Evolutionary conservation across 2,113 vertebrate species (phyloP), one percentile per base, ranked within the genome.

Genomic region (Neotoma lepida): DNA sequence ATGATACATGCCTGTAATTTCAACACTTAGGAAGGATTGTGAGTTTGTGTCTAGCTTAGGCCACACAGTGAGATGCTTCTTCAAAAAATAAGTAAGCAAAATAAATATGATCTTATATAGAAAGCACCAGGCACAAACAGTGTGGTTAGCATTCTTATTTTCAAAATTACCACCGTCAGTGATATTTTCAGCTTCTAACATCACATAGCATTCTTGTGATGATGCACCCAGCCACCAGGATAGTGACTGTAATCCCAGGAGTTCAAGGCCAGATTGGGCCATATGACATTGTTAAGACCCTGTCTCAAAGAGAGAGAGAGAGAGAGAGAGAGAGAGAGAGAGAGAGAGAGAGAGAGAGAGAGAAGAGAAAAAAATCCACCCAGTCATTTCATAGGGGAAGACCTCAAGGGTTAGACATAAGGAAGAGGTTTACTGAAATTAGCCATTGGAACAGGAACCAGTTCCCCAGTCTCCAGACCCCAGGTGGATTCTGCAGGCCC

Each of bases 91-190:
- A 81, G 17, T 54, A 46, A 49, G 63, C 13, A 66, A 85, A 86
- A 86, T 35, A 24, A 51, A n/a, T n/a, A 51, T 70, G 28, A 86
- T 66, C 61, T 61, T 66, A 18, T 63, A 17, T 56, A 35, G 70
- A 94, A 93, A 94, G 20, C 30, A 87, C 54, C 41, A 46, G 68
- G 74, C 61, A 87, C 85, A 95, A 81, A 81, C 13, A 35, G 84
- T 66, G 63, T 44, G 30, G 39, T 56, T 89, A 56, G 63, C 39
- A n/a, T 95, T 87, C 33, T 66, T 92, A 39, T 71, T 93, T 91
- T 86, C 22, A 71, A 90, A 56, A 39, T 66, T 63, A 89, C 66
- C 71, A 68, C 77, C 20, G 81, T 80, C 76, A 86, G 49, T 76
- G 58, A 14, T 89, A 93, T 81, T 73, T 76, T 56, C n/a, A 77